Base-by-base conservation (phyloP, 2,797 vertebrate genomes). In the Merluccius polli region DNA sequence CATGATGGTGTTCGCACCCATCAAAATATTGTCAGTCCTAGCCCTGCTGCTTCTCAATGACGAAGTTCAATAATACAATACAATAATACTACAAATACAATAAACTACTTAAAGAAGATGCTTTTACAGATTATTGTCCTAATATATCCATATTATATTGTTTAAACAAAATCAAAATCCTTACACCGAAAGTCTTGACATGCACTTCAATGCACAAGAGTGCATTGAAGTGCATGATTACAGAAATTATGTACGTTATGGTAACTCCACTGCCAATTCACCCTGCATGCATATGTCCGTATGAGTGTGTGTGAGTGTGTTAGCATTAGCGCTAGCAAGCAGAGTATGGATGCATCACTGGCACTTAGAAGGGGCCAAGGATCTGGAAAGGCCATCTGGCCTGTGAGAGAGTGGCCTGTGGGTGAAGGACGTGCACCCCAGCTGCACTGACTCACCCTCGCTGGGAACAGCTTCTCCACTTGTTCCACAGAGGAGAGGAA, bases 351-450 rank as follows among this genome's bases (percentile, higher is more conserved):
- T 79, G 76, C 63, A 83, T 29, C 73, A 81, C 85, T 90, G 79
- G 82, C 86, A 82, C 82, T 70, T 77, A 86, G 85, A 84, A n/a
- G 89, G 85, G 82, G 81, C 83, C 82, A 27, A 65, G 59, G 74
- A 72, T 85, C 79, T 79, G 83, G 86, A 81, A 29, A 10, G 80
- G 86, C 90, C 90, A 92, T 92, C 90, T 92, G 90, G 86, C 90
- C 83, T 30, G 10, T 86, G 79, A 86, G 87, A 91, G 90, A 90
- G 88, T 85, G 89, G 79, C 79, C 87, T 77, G 90, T 76, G 89
- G 89, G 81, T 89, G 89, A 87, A 84, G 90, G 90, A 92, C 91
- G 90, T 90, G 88, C 87, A 90, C 85, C 89, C 90, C 89, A 92
- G 89, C 91, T 92, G 90, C 86, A 90, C 87, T 91, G 91, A 93